Evolutionary conservation across 2,888 invertebrate genomes (phyloP).

Genomic region (Nephrotoma flavescens): DNA sequence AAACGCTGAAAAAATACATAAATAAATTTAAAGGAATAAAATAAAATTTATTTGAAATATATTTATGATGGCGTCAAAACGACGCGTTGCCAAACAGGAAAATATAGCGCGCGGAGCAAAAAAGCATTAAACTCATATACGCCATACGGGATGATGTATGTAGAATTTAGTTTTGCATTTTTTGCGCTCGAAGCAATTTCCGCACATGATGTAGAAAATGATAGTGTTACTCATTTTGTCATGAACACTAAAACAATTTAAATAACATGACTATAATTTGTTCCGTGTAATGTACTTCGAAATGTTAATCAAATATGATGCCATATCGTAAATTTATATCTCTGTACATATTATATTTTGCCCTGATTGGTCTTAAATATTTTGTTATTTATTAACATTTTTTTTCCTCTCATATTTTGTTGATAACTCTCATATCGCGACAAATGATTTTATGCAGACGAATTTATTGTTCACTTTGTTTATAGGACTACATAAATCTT

Average conservation of each 20-base stretch:
- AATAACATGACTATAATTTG: background rate
- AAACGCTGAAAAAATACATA: background rate
- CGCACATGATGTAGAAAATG: background rate
- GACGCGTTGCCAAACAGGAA: conserved; percentile 11
- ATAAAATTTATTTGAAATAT: background rate
- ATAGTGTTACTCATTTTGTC: background rate
- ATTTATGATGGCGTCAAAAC: conserved; percentile 9
- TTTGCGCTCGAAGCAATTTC: background rate
- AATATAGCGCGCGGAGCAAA: conserved; percentile 4
- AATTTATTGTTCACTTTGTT: background rate
- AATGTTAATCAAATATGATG: background rate
- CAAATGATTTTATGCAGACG: background rate
- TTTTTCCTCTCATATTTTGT: background rate
- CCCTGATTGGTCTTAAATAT: background rate
- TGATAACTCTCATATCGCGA: background rate
- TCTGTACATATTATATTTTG: background rate
- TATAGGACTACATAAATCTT: background rate
- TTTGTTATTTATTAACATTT: background rate
- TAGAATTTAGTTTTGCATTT: background rate
- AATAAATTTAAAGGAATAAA: background rate
- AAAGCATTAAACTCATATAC: background rate
- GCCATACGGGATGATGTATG: background rate
- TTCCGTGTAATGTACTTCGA: background rate
- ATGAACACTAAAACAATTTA: background rate
- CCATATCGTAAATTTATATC: background rate